These are phyloP conservation scores for Bradynema listronoti DNA, from an alignment of 1,140 invertebrate species.

Conservation along the genomic window DNA sequence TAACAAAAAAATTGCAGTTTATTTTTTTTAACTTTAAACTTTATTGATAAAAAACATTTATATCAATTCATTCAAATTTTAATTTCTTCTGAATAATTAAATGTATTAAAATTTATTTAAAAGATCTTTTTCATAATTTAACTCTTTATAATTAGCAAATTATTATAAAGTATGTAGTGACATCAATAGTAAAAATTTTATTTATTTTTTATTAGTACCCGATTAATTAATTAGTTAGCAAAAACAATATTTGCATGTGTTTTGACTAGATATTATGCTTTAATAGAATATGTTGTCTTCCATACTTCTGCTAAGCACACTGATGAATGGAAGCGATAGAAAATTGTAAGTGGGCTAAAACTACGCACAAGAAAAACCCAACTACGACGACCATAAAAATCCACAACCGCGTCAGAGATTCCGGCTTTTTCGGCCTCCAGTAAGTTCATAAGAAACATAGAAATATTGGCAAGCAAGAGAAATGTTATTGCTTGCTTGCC, in stretches of 20 bases:
- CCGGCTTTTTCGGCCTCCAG: conserved; percentile 53
- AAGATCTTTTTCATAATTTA: too few relatives aligned
- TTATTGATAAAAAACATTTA: too few relatives aligned
- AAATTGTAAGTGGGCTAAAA: conserved; percentile 54
- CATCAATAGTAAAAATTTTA: background rate
- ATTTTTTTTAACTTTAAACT: too few relatives aligned
- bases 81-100: too few relatives aligned
- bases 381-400: conserved; percentile 54
- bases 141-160: too few relatives aligned
- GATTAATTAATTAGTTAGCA: background rate
- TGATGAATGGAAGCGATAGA: conserved; percentile 55
- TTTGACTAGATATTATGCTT: conserved; percentile 39
- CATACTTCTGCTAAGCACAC: conserved; percentile 56
- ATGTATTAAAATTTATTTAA: too few relatives aligned
- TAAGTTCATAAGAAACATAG: conserved; percentile 57
- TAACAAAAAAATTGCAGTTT: too few relatives aligned
- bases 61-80: too few relatives aligned
- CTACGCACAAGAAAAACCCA: conserved; percentile 55
- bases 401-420: conserved; percentile 45
- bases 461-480: conserved; percentile 51
- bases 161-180: too few relatives aligned
- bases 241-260: too few relatives aligned
- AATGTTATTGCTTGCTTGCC: conserved; percentile 42
- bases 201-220: background rate
- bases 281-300: conserved; percentile 54